Evolutionary conservation across 64 coral and sea anemone genomes (phyloP), one percentile per base, ranked within the genome.

Genomic region (Montipora efflorescens): DNA sequence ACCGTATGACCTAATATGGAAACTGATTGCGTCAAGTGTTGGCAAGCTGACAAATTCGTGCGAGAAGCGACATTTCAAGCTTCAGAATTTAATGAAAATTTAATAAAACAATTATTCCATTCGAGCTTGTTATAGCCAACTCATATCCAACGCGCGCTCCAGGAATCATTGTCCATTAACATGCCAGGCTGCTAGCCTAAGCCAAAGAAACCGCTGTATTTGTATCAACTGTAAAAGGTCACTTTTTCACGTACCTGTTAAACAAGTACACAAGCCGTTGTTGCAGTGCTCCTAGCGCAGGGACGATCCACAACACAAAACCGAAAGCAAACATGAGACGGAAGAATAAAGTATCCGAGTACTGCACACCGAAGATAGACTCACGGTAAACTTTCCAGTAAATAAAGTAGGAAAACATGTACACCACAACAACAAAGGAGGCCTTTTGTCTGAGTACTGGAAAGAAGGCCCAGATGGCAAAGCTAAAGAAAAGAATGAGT

Each of bases 181-280:
- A 25, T 74, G 25, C 25, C 5, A 9, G 9, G 51, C 5, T 55
- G 5, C 85, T 19, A 13, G 59, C 69, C 81, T 85, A 10, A 25
- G 25, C 25, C 25, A 25, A 25, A 25, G 23, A 25, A 25, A 25
- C 25, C 25, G 25, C 25, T 25, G 25, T 25, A 25, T 28, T 36
- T 36, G 36, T 36, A 36, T 36, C 2, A 36, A 71, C 5, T 5
- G 8, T 5, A 7, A 71, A 7, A 23, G n/a, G 20, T 45, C 7
- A 55, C 50, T 82, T 45, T 13, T 20, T 15, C 8, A 75, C 78
- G 48, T 84, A 94, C 93, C 93, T 74, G 58, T 94, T 94, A 45
- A 84, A 94, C 8, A 89, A 59, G 16, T 94, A 78, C 25, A 94
- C 72, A 43, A 94, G 75, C 15, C 93, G 79, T 46, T 94, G 93